Base-by-base conservation (phyloP, 2,797 vertebrate genomes). In the Podarcis lilfordi region DNA sequence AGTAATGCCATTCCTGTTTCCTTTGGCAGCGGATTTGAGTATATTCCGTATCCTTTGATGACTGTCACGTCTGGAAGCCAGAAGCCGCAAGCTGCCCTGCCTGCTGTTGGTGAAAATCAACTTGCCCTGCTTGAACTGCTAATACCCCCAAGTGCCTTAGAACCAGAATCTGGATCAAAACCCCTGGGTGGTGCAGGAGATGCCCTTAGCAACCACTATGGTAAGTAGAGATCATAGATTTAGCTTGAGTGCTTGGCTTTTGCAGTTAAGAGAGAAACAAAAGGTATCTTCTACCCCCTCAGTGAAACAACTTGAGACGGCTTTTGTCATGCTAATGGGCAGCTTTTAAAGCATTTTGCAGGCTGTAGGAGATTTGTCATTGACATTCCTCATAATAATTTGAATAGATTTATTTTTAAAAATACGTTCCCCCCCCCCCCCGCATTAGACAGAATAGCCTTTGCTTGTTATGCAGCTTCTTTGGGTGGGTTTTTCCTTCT, bases 1-100 rank as follows among this genome's bases (percentile, higher is more conserved):
- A 90, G 59, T 89, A 88, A 79, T 68, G 78, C 84, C 89, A 89
- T 61, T 90, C 82, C 69, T 84, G 23, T 68, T 94, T 91, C 91
- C 87, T 91, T 93, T 89, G 88, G 21, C 94, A 97, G 95, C 86
- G 96, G 95, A 89, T 97, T 96, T 92, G 95, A 96, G 91, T 95
- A 92, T 94, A 87, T 97, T 93, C 92, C 96, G 91, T 97, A 94
- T 90, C 95, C 97, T 94, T 94, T 98, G 96, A 97, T 90, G 90
- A 91, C 88, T 76, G 78, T 88, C 88, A 17, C 75, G 69, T 93
- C 96, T 94, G 92, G 95, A 92, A 95, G 43, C 35, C 88, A 8
- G 21, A 92, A 95, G 92, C 95, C 89, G 71, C 86, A 94, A 95
- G 94, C 81, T 43, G 45, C 91, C 59, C 15, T 84, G 92, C 81